Base-by-base conservation (phyloP, 2,797 vertebrate species). In the Pangasius sanitwongsei region DNA sequence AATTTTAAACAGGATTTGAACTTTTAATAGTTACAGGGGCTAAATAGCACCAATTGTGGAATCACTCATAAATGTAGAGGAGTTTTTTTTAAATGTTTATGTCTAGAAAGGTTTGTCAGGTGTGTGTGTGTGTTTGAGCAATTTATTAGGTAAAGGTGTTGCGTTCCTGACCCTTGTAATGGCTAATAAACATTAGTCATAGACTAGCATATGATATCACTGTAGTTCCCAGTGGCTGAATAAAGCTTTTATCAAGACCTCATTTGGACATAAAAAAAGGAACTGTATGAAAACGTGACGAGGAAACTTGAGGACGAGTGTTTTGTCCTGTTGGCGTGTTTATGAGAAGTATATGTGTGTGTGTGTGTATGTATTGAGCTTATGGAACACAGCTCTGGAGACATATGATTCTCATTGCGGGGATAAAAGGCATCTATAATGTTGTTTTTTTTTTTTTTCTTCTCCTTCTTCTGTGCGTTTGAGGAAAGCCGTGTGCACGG, bases 351-450 rank as follows among this genome's bases (percentile, higher is more conserved):
- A 16, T 41, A 8, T 6, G 23, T 63, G 37, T 37, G 37, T 37
- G 37, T 37, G 57, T 61, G 75, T 74, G 37, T 41, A 37, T 61
- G 75, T 74, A 28, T 80, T 67, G 89, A 77, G 55, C 75, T 86
- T 34, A 83, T 89, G 87, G 74, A 87, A 85, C 87, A 25, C 67
- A 65, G 81, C 85, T 37, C 53, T 48, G 72, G 44, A 87, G 78
- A 86, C 90, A 92, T 91, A 86, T 92, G 91, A 91, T 90, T 92
- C 87, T 91, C 90, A 91, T 90, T 92, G 89, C 72, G 70, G 67
- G 91, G 87, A 90, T 92, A 89, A 91, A 92, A 92, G 90, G 91
- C 89, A 87, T 92, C 88, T 88, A 89, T 88, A 92, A 78, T 67
- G 72, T 84, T 77, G 83, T n/a, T n/a, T n/a, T n/a, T 83, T 89